phyloP scores from a whole-genome alignment of 2,888 invertebrate species.

The Protodeltote pygarga region DNA sequence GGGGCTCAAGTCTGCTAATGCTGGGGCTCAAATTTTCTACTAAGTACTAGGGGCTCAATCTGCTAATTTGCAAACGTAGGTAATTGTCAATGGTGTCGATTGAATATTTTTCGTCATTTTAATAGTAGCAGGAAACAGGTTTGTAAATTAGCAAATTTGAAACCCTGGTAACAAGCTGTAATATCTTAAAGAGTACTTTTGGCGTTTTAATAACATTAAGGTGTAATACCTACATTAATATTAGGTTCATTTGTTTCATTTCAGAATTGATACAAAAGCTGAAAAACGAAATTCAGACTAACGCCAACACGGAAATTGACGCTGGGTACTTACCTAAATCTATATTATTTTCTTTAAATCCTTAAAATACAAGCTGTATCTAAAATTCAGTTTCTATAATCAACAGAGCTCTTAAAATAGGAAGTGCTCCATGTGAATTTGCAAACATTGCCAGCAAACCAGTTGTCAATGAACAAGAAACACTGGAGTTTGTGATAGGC shows the following conservation, averaged over 20 bases:
- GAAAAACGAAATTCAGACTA: slow-evolving; percentile 57
- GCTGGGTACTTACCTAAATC: slow-evolving; percentile 38
- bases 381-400: neutral
- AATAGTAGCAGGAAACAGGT: too few relatives aligned
- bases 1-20: too few relatives aligned
- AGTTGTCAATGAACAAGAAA: slow-evolving; percentile 29
- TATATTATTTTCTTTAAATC: neutral
- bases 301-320: slow-evolving; percentile 23
- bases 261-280: slow-evolving; percentile 70
- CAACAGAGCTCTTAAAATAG: slow-evolving; percentile 33
- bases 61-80: too few relatives aligned
- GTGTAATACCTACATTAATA: neutral
- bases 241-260: slow-evolving; percentile 34
- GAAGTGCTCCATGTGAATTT: slow-evolving; percentile 18
- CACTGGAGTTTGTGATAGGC: slow-evolving; percentile 37
- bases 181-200: too few relatives aligned
- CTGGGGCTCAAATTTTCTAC: too few relatives aligned
- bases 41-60: too few relatives aligned
- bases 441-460: slow-evolving; percentile 26
- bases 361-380: neutral
- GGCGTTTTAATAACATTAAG: too few relatives aligned
- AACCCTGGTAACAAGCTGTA: too few relatives aligned
- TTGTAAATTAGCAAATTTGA: too few relatives aligned
- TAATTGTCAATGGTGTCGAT: too few relatives aligned
- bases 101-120: too few relatives aligned